phyloP scores from a whole-genome alignment of 2,888 invertebrate genomes.

The Hylaea fasciaria region DNA sequence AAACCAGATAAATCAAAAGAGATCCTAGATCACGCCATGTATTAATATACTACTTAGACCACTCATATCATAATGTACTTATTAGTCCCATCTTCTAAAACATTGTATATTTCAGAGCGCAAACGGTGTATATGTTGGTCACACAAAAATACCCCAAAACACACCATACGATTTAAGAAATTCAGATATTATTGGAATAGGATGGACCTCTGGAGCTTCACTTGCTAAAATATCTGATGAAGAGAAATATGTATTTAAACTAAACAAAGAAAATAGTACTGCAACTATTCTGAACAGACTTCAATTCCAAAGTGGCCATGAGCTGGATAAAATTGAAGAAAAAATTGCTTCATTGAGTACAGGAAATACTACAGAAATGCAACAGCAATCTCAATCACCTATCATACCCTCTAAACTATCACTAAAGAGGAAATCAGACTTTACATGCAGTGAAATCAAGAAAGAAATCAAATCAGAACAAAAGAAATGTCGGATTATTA shows the following conservation, averaged over 20 bases:
- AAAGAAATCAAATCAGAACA: slow-evolving; percentile 44
- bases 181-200: slow-evolving; percentile 83
- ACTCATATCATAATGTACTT: no score
- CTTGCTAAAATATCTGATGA: slow-evolving; percentile 60
- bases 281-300: slow-evolving; percentile 53
- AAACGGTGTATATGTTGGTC: slow-evolving; percentile 85
- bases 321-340: slow-evolving; percentile 57
- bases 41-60: no score
- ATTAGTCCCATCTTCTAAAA: no score
- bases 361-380: slow-evolving; percentile 16
- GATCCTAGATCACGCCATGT: no score
- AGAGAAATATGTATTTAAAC: slow-evolving; percentile 73
- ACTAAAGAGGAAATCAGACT: slow-evolving; percentile 62
- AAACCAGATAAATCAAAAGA: no score
- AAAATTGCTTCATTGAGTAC: slow-evolving; percentile 50
- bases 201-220: slow-evolving; percentile 67
- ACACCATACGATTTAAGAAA: slow-evolving; percentile 63
- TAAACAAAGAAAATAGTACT: slow-evolving; percentile 51
- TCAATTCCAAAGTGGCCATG: slow-evolving; percentile 63
- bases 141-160: slow-evolving; percentile 63
- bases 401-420: slow-evolving; percentile 45
- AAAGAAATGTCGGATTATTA: slow-evolving; percentile 25
- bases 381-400: slow-evolving; percentile 38
- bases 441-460: slow-evolving; percentile 41
- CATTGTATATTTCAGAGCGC: slow-evolving; percentile 77